Percentiles rank a stretch among this genome's conserved stretches.
These are phyloP conservation scores for Spilarctia lutea DNA, from an alignment of 2,888 invertebrate species.

Conservation along the genomic window DNA sequence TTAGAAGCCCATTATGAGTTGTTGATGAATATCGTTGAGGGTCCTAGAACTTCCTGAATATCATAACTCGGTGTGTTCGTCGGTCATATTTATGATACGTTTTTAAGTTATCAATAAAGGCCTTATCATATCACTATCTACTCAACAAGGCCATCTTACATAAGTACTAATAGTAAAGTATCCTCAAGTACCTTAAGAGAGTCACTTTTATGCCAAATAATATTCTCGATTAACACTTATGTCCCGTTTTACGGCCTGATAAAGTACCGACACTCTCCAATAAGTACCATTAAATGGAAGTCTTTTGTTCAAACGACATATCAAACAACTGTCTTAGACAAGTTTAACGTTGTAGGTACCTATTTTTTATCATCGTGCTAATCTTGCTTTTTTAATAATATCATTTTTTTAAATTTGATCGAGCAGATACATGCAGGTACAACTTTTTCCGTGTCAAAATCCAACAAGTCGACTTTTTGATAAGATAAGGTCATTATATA, in stretches of 20 bases:
- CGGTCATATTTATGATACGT: too few relatives aligned
- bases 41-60: too few relatives aligned
- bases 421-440: background rate
- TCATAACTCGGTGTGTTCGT: too few relatives aligned
- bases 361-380: background rate
- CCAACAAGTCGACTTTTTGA: too few relatives aligned
- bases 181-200: background rate
- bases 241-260: conserved; percentile 8
- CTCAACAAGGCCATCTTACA: background rate
- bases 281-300: conserved; percentile 10
- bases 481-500: too few relatives aligned
- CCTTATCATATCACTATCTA: background rate
- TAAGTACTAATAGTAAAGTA: background rate
- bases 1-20: too few relatives aligned
- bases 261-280: conserved; percentile 16
- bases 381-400: background rate
- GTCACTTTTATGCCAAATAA: background rate
- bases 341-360: background rate
- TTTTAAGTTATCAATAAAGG: too few relatives aligned
- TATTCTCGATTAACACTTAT: background rate
- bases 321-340: too few relatives aligned
- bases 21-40: too few relatives aligned
- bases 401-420: background rate
- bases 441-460: too few relatives aligned
- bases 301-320: conserved; percentile 2